Evolutionary conservation across 2,113 vertebrate species (phyloP).

Genomic region (Tachycineta bicolor): DNA sequence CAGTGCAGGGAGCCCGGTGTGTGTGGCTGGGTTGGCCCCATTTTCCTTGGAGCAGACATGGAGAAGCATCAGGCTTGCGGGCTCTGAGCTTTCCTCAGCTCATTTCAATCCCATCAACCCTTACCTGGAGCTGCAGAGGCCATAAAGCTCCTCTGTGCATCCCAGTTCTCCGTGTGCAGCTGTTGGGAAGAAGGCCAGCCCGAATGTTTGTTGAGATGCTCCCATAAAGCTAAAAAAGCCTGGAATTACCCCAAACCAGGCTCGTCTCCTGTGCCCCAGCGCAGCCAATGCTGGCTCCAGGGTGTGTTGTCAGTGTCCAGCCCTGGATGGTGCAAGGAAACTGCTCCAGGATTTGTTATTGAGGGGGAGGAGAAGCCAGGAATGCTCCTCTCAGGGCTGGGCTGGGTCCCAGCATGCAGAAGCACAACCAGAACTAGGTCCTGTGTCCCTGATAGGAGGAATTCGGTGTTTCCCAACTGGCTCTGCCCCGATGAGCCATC

Average conservation of each 20-base stretch:
- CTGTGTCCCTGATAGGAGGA: neutral
- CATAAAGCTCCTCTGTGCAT: neutral
- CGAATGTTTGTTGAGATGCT: neutral
- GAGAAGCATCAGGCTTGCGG: neutral
- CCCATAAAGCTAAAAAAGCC: neutral
- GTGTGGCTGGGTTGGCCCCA: neutral
- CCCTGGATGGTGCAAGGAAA: neutral
- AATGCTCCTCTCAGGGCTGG: neutral
- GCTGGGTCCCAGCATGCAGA: neutral
- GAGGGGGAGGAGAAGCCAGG: neutral
- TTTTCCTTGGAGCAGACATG: neutral
- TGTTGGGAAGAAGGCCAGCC: neutral
- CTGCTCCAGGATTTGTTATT: neutral
- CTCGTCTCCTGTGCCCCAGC: neutral
- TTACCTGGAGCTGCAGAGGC: neutral
- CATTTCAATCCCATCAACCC: neutral
- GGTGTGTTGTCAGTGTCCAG: neutral
- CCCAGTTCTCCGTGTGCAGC: neutral
- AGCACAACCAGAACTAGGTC: neutral
- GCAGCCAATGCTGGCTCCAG: neutral
- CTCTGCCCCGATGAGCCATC: neutral
- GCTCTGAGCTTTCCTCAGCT: neutral
- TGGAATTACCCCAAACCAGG: neutral
- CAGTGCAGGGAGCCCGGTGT: neutral
- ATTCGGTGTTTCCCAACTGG: neutral